Percentiles rank a stretch among this genome's conserved stretches.
Evolutionary conservation across 2,888 invertebrate genomes (phyloP).

Genomic region (Drosophila subsilvestris): DNA sequence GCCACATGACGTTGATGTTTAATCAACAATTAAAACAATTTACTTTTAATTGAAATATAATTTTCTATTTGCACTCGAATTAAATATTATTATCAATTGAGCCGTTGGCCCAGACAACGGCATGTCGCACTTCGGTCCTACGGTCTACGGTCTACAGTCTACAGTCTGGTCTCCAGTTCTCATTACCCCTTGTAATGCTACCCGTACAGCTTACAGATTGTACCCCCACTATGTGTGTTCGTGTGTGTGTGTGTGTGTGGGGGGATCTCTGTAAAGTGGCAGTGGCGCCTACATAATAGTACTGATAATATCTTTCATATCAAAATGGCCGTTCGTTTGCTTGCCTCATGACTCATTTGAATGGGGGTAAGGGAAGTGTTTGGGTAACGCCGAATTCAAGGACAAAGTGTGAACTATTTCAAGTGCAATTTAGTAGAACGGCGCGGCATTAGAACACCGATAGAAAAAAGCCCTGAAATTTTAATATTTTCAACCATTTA

Average conservation of each 20-base stretch:
- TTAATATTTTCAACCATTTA: too few relatives aligned
- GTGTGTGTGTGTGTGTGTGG: slow-evolving; percentile 18
- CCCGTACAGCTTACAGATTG: slow-evolving; percentile 38
- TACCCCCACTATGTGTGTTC: not conserved
- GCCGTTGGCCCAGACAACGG: slow-evolving; percentile 47
- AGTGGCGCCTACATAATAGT: slow-evolving; percentile 68
- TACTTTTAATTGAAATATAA: slow-evolving; percentile 79
- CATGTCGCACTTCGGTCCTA: slow-evolving; percentile 37
- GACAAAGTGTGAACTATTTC: slow-evolving; percentile 12
- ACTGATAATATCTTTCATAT: slow-evolving; percentile 58
- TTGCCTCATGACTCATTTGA: slow-evolving; percentile 14
- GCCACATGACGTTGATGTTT: slow-evolving; percentile 53
- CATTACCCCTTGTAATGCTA: slow-evolving; percentile 43
- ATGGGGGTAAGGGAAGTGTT: slow-evolving; percentile 2
- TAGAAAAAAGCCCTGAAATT: too few relatives aligned
- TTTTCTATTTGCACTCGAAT: slow-evolving; percentile 77
- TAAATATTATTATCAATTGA: slow-evolving; percentile 70
- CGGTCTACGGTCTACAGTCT: slow-evolving; percentile 11
- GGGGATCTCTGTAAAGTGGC: slow-evolving; percentile 74
- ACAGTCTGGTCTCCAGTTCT: slow-evolving; percentile 1
- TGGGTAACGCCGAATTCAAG: slow-evolving; percentile 25
- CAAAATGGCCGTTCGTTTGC: slow-evolving; percentile 61
- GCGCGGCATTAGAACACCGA: not conserved
- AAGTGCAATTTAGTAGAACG: not conserved
- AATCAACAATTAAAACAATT: slow-evolving; percentile 78